Evolutionary conservation across 2,797 vertebrate species (phyloP).

Genomic region (Schizopygopsis pylzovi): DNA sequence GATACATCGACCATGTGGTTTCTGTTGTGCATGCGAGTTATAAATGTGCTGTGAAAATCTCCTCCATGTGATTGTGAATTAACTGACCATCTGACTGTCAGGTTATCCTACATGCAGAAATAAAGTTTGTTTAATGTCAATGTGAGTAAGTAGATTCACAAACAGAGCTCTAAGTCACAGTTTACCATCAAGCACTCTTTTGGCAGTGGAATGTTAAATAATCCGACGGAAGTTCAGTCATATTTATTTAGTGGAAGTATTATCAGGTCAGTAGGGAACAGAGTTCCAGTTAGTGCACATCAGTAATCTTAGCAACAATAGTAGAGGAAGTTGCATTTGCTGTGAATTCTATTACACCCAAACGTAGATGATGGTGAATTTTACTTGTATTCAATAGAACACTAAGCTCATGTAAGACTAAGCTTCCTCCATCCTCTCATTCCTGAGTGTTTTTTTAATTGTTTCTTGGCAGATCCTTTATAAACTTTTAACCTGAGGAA

Average conservation of each 20-base stretch:
- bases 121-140: constrained; percentile 6
- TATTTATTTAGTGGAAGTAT: constrained; percentile 1
- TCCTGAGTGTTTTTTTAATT: not conserved
- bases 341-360: not conserved
- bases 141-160: constrained; percentile 18
- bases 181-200: constrained; percentile 14
- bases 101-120: not conserved
- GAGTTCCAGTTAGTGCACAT: constrained; percentile 5
- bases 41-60: not conserved
- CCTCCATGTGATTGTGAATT: constrained; percentile 15
- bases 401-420: not conserved
- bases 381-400: not conserved
- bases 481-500: constrained; percentile 29
- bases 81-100: too few species aligned
- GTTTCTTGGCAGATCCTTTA: not conserved
- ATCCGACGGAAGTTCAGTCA: constrained; percentile 10
- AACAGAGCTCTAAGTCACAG: constrained; percentile 11
- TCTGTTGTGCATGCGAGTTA: not conserved
- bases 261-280: not conserved
- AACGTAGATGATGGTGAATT: not conserved
- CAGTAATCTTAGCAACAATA: constrained; percentile 3
- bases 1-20: not conserved
- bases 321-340: constrained; percentile 23
- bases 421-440: constrained; percentile 4
- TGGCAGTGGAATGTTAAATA: not conserved